Evolutionary conservation across 2,888 invertebrate genomes (phyloP), one percentile per base, ranked within the genome.

Genomic region (Synergus gifuensis): DNA sequence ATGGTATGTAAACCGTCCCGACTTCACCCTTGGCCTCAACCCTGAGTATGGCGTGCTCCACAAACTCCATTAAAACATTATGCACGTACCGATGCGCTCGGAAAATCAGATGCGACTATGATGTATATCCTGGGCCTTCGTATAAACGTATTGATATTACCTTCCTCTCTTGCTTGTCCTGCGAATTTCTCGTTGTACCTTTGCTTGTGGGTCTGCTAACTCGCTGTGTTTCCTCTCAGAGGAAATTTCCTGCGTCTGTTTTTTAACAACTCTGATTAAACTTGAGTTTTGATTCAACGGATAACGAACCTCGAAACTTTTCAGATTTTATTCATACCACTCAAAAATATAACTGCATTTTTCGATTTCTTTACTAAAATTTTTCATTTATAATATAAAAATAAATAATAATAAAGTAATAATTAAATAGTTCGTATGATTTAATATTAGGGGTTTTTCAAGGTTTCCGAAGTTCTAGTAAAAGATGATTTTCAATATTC

Each of bases 51-150:
- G 85, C 86, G 88, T 86, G 87, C 89, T 91, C 89, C 87, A 88
- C 91, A 92, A 92, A 92, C 92, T 92, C 92, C 92, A 92, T 92
- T 92, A 92, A 92, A 92, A 91, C 91, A 92, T 92, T 92, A 92
- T 89, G 89, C 90, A 92, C 92, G 91, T 91, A 88, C 89, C 91
- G 91, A 92, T 92, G 92, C 91, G 89, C 91, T 92, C 86, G 89
- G 91, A 91, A 92, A 92, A 92, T 92, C 91, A 90, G 90, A 91
- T 91, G 89, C 89, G 89, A 88, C 90, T 86, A 87, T 85, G 60
- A 28, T 28, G 28, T 76, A 62, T 84, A 82, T 83, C 81, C 79
- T 79, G 76, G 79, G 67, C 80, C 77, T 81, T 79, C 77, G 77
- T 79, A 82, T 79, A 73, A 73, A 73, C 73, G 78, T 80, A 82